Percentiles rank a stretch among this genome's conserved stretches.
These are phyloP conservation scores for Lepidurus arcticus DNA, from an alignment of 1,140 invertebrate species.

Conservation along the genomic window DNA sequence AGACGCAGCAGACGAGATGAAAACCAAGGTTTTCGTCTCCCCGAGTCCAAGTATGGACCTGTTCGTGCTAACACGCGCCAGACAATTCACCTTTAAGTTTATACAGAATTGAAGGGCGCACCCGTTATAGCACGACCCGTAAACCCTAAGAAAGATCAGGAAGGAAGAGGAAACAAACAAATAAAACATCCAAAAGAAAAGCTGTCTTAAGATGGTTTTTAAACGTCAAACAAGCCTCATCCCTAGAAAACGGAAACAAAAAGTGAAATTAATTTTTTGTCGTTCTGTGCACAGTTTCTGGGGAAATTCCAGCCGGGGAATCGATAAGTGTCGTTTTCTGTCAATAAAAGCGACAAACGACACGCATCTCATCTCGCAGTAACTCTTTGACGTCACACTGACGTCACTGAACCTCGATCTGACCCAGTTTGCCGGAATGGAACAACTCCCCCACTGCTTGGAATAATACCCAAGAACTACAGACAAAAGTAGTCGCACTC, in stretches of 20 bases:
- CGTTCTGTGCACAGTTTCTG: background rate
- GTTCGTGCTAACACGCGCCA: background rate
- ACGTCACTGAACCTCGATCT: background rate
- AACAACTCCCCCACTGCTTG: background rate
- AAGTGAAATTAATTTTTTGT: background rate
- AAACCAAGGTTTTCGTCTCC: background rate
- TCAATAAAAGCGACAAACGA: conserved; percentile 11
- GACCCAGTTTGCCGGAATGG: background rate
- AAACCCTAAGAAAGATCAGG: too few species aligned
- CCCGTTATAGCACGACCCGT: background rate
- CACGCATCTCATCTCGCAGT: background rate
- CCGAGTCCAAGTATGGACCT: background rate
- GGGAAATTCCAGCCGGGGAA: background rate
- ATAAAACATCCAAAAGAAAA: too few species aligned
- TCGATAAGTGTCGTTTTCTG: background rate
- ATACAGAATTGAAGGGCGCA: background rate
- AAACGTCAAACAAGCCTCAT: background rate
- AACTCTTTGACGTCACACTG: conserved; percentile 14
- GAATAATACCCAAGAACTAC: background rate
- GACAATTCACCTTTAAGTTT: background rate
- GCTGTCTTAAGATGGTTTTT: background rate
- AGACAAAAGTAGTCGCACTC: too few species aligned
- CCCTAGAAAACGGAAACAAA: background rate
- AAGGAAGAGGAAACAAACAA: too few species aligned
- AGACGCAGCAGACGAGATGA: background rate